Evolutionary conservation across 2,888 invertebrate species (phyloP).

Genomic region (Horisme vitalbata): DNA sequence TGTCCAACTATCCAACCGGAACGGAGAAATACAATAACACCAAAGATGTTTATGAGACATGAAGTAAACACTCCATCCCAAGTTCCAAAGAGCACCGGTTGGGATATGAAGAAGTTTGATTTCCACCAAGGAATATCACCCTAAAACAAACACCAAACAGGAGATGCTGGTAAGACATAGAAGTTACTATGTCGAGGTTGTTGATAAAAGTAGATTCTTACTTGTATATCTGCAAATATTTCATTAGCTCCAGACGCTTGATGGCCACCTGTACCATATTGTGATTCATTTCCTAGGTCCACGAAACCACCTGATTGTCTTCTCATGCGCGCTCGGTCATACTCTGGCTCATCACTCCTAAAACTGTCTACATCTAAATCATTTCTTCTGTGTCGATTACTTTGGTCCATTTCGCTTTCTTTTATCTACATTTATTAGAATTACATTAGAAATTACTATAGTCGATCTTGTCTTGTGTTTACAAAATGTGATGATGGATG

Average conservation of each 20-base stretch:
- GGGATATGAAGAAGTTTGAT: slow-evolving; percentile 97
- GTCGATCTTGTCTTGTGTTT: background rate
- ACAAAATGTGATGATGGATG: no score
- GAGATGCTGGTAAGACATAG: background rate
- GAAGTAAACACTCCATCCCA: slow-evolving; percentile 99
- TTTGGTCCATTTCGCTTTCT: slow-evolving; percentile 62
- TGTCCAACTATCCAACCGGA: slow-evolving; percentile 99
- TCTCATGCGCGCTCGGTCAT: slow-evolving; percentile 79
- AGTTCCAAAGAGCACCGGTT: slow-evolving; percentile 97
- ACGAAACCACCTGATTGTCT: slow-evolving; percentile 89
- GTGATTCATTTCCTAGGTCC: slow-evolving; percentile 88
- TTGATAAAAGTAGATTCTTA: slow-evolving; percentile 58
- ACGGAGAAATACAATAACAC: slow-evolving; percentile 97
- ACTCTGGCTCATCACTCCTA: slow-evolving; percentile 70
- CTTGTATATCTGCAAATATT: slow-evolving; percentile 95
- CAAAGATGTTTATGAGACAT: slow-evolving; percentile 98
- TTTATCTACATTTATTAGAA: slow-evolving; percentile 25
- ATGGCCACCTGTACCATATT: slow-evolving; percentile 91
- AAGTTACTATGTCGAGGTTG: no score
- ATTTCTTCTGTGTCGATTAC: slow-evolving; percentile 58
- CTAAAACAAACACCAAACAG: slow-evolving; percentile 54
- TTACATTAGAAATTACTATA: background rate
- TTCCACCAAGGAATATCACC: slow-evolving; percentile 97
- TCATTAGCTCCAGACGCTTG: slow-evolving; percentile 94
- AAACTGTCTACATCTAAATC: slow-evolving; percentile 73